These are phyloP conservation scores for Gasterosteus nipponicus DNA, from an alignment of 2,113 vertebrate species.

Conservation along the genomic window DNA sequence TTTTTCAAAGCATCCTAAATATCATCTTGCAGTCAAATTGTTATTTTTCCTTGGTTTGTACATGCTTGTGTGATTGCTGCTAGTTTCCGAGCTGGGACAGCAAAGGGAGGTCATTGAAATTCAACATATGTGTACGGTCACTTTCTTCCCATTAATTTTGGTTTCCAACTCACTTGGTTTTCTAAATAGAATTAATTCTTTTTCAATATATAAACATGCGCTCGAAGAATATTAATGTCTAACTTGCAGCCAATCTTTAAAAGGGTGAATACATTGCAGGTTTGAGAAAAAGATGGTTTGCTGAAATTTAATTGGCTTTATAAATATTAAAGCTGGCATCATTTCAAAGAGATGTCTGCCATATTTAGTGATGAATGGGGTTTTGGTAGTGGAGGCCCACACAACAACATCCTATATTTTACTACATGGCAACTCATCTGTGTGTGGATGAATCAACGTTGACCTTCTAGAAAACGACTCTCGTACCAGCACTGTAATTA, in stretches of 20 bases:
- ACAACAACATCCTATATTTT: slow-evolving; percentile 11
- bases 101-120: slow-evolving; percentile 74
- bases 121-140: slow-evolving; percentile 75
- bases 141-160: slow-evolving; percentile 80
- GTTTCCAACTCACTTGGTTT: slow-evolving; percentile 80
- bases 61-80: background rate
- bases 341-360: slow-evolving; percentile 42
- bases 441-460: background rate
- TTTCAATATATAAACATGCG: slow-evolving; percentile 67
- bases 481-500: background rate
- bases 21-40: slow-evolving; percentile 21
- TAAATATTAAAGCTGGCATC: slow-evolving; percentile 53
- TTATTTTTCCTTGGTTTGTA: slow-evolving; percentile 28
- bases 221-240: slow-evolving; percentile 79
- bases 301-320: slow-evolving; percentile 64
- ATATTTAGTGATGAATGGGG: slow-evolving; percentile 43
- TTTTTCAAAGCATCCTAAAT: slow-evolving; percentile 14
- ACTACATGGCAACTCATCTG: slow-evolving; percentile 18
- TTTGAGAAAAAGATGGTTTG: slow-evolving; percentile 47
- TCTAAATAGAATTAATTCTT: slow-evolving; percentile 79
- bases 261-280: slow-evolving; percentile 67
- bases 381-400: slow-evolving; percentile 14
- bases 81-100: slow-evolving; percentile 36
- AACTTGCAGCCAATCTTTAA: slow-evolving; percentile 62
- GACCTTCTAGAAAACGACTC: background rate